Conservation (phyloP, 2,113 vertebrate species). For the Cariama cristata region DNA sequence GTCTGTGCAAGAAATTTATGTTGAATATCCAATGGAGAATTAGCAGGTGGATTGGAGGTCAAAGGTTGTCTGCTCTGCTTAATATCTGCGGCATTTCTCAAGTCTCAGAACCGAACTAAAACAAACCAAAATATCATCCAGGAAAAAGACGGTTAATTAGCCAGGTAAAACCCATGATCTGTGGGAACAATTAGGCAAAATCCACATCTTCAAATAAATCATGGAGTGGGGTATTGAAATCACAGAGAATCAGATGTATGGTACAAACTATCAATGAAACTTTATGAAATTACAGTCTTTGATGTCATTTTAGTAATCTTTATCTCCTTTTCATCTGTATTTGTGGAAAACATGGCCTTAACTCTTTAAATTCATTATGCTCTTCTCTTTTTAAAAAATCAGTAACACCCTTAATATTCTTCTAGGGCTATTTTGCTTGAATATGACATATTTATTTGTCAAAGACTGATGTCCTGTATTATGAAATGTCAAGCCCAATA, state of each 20-base stretch:
- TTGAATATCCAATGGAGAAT: background rate
- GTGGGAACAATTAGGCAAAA: background rate
- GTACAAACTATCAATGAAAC: background rate
- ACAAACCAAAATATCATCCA: background rate
- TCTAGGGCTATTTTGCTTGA: background rate
- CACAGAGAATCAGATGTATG: background rate
- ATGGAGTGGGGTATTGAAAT: background rate
- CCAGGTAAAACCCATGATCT: background rate
- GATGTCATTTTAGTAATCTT: background rate
- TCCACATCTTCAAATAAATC: background rate
- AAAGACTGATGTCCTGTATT: slow-evolving; percentile 2
- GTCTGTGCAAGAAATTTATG: background rate
- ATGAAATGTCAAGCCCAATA: background rate
- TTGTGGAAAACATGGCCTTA: background rate
- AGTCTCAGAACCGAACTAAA: background rate
- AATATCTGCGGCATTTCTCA: background rate
- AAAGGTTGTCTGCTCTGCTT: background rate
- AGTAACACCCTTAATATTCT: background rate
- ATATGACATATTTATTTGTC: background rate
- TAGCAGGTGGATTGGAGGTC: background rate
- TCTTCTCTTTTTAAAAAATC: background rate
- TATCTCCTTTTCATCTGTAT: background rate
- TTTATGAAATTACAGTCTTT: background rate
- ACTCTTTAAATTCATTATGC: background rate
- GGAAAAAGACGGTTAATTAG: background rate